These are phyloP conservation scores for Hesperia comma DNA, from an alignment of 2,888 invertebrate genomes.

Conservation along the genomic window DNA sequence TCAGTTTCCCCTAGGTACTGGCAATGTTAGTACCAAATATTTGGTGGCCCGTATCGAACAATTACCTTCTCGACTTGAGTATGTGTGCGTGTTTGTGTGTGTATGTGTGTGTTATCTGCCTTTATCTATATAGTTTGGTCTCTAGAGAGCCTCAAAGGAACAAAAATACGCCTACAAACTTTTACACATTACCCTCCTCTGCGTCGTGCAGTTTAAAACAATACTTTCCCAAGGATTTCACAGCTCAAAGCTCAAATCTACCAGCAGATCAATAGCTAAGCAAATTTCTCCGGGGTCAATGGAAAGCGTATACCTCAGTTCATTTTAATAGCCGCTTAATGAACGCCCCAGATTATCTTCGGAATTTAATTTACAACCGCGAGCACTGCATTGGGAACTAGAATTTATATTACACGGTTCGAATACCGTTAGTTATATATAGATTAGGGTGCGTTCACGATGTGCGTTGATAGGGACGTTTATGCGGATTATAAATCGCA, in stretches of 20 bases:
- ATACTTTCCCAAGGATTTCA: not conserved
- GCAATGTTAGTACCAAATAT: no score
- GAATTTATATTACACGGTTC: slow-evolving; percentile 35
- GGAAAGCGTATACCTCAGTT: slow-evolving; percentile 33
- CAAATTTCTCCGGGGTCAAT: slow-evolving; percentile 29
- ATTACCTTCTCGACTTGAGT: no score
- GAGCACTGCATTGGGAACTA: slow-evolving; percentile 35
- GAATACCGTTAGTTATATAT: slow-evolving; percentile 28
- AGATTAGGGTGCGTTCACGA: slow-evolving; percentile 9
- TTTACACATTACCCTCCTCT: no score
- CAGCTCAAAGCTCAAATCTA: slow-evolving; percentile 6
- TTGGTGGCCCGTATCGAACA: no score
- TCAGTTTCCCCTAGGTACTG: no score
- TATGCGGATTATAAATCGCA: no score
- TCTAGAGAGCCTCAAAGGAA: no score
- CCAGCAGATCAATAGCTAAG: slow-evolving; percentile 3
- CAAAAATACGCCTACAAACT: no score
- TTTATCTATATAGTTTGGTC: no score
- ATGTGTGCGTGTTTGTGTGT: no score
- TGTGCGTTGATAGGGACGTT: not conserved
- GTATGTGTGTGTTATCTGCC: no score
- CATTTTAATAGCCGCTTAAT: slow-evolving; percentile 37
- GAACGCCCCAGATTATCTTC: slow-evolving; percentile 37
- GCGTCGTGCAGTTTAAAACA: no score
- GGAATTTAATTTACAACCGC: slow-evolving; percentile 38